phyloP scores from a whole-genome alignment of 2,797 vertebrate genomes.

The Artibeus jamaicensis region DNA sequence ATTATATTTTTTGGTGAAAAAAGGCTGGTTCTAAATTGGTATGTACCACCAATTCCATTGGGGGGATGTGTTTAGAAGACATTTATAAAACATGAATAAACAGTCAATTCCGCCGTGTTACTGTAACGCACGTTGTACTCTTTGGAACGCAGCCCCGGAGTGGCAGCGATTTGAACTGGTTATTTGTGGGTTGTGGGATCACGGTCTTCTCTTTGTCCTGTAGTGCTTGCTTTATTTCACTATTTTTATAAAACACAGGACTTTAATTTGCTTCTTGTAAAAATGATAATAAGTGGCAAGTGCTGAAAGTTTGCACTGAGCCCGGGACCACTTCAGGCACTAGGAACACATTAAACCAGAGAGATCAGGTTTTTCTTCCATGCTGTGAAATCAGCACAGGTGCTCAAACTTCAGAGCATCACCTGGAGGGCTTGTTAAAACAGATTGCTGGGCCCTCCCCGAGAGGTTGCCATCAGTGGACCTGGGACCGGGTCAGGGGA shows the following conservation, averaged over 20 bases:
- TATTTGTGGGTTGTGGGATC: background rate
- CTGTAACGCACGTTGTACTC: background rate
- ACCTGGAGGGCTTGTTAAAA: background rate
- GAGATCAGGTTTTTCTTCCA: accelerated
- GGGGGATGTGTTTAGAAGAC: background rate
- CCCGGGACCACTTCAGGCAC: background rate
- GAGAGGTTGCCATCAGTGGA: background rate
- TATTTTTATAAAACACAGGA: background rate
- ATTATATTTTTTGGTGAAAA: background rate
- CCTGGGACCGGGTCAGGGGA: too few species aligned
- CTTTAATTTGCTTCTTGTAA: conserved; percentile 1
- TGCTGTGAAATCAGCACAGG: background rate
- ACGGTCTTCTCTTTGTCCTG: background rate
- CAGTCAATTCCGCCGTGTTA: background rate
- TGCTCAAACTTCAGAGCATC: background rate
- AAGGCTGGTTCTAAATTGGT: background rate
- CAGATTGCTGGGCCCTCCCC: background rate
- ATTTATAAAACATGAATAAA: background rate
- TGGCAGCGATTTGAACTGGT: too few species aligned
- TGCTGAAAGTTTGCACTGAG: background rate
- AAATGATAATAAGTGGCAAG: background rate
- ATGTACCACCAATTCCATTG: background rate
- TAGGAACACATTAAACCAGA: background rate
- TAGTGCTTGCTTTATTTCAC: background rate
- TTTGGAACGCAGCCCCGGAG: background rate